Conservation (phyloP, 2,797 vertebrate species). For the Gymnodraco acuticeps region DNA sequence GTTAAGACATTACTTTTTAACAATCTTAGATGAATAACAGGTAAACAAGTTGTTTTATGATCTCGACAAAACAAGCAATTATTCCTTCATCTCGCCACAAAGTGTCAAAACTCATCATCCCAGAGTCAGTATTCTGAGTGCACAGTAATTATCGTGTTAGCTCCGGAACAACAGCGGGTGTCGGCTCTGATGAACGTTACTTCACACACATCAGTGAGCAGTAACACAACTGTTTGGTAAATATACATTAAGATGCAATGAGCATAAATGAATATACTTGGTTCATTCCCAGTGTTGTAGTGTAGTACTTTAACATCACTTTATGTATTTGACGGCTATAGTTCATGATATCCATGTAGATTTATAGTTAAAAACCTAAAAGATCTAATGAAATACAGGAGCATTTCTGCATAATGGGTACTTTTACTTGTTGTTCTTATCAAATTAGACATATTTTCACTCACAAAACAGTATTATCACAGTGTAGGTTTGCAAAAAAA, state of each 20-base stretch:
- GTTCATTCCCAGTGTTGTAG: neutral
- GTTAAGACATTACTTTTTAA: neutral
- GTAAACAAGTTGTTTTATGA: neutral
- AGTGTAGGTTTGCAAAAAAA: too few relatives aligned
- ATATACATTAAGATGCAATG: neutral
- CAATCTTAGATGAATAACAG: neutral
- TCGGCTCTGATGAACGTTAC: conserved; percentile 3
- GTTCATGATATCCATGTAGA: neutral
- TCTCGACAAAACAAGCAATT: neutral
- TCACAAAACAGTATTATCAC: too few relatives aligned
- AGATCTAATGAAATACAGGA: too few relatives aligned
- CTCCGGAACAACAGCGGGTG: neutral
- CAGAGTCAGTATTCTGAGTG: neutral
- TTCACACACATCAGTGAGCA: neutral
- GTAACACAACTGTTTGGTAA: neutral
- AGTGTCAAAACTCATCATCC: neutral
- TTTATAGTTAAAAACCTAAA: too few relatives aligned
- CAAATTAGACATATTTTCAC: too few relatives aligned
- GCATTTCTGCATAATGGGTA: too few relatives aligned
- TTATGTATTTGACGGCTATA: neutral
- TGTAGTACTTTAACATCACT: neutral
- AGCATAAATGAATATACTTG: neutral
- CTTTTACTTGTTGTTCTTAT: too few relatives aligned
- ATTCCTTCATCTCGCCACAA: neutral
- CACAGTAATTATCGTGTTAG: conserved; percentile 2